Evolutionary conservation across 2,797 vertebrate species (phyloP).

Genomic region (Tadarida brasiliensis): DNA sequence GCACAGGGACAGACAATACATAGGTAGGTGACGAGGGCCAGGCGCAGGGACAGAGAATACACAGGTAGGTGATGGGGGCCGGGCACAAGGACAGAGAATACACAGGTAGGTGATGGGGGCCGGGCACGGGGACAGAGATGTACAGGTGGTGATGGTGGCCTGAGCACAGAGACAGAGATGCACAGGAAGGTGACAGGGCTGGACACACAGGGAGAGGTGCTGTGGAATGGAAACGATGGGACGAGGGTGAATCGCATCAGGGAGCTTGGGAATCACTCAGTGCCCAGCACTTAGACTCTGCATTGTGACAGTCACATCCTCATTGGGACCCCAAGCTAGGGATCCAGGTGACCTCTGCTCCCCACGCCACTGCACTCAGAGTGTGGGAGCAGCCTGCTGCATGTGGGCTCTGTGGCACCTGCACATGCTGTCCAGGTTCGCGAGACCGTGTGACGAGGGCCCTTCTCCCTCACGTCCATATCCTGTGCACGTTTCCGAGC

Average conservation of each 20-base stretch:
- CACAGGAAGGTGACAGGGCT: not conserved
- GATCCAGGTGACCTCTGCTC: not conserved
- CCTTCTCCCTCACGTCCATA: not conserved
- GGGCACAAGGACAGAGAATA: too few relatives aligned
- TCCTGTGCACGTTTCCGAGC: not conserved
- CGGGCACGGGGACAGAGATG: too few relatives aligned
- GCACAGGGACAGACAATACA: too few relatives aligned
- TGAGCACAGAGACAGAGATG: not conserved
- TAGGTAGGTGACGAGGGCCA: not conserved
- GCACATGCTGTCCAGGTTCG: not conserved
- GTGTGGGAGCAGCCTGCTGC: not conserved
- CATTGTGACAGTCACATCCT: not conserved
- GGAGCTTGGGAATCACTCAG: not conserved
- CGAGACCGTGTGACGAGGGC: accelerated
- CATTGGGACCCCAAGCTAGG: not conserved
- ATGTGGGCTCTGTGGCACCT: not conserved
- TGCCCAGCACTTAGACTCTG: not conserved
- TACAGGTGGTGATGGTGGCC: too few relatives aligned
- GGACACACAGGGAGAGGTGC: not conserved
- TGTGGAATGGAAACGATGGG: not conserved
- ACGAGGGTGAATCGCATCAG: too few relatives aligned
- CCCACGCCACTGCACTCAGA: not conserved
- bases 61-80: too few relatives aligned
- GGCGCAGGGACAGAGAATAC: not conserved
- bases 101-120: too few relatives aligned